Evolutionary conservation across 2,888 invertebrate genomes (phyloP).

Genomic region (Xiphydria camelus): DNA sequence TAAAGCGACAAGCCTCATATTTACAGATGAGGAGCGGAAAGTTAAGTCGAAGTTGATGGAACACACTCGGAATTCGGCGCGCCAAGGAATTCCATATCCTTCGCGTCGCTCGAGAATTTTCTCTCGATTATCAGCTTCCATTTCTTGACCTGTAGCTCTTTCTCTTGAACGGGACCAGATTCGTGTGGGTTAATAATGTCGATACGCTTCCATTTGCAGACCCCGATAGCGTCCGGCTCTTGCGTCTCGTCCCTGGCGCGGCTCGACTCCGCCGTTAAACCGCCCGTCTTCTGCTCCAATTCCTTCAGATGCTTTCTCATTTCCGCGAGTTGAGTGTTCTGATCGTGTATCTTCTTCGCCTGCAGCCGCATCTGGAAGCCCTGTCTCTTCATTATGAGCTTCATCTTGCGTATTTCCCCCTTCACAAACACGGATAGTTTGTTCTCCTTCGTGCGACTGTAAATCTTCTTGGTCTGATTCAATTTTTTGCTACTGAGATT

Average conservation of each 20-base stretch:
- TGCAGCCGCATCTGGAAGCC: constrained; percentile 60
- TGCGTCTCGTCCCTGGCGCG: constrained; percentile 15
- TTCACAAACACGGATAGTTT: constrained; percentile 41
- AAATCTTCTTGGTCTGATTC: constrained; percentile 48
- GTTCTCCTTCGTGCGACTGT: constrained; percentile 45
- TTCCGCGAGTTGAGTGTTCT: constrained; percentile 65
- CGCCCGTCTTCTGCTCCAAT: constrained; percentile 66
- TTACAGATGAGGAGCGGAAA: too few relatives aligned
- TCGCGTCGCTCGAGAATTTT: constrained; percentile 3
- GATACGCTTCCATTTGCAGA: too few relatives aligned
- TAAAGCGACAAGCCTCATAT: too few relatives aligned
- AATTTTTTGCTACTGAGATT: constrained; percentile 43
- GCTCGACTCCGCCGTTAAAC: constrained; percentile 55
- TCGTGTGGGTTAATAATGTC: too few relatives aligned
- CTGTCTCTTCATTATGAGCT: constrained; percentile 60
- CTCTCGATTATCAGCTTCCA: too few relatives aligned
- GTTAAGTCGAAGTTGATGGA: too few relatives aligned
- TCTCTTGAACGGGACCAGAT: too few relatives aligned
- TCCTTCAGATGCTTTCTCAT: constrained; percentile 76
- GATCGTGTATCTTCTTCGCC: constrained; percentile 61
- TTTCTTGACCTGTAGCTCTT: too few relatives aligned
- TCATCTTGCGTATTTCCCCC: constrained; percentile 44
- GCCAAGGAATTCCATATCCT: constrained; percentile 9
- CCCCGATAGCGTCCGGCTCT: constrained; percentile 6
- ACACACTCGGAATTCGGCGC: too few relatives aligned